These are phyloP conservation scores for Cyrtodaria siliqua DNA, from an alignment of 2,888 invertebrate species.

Conservation along the genomic window DNA sequence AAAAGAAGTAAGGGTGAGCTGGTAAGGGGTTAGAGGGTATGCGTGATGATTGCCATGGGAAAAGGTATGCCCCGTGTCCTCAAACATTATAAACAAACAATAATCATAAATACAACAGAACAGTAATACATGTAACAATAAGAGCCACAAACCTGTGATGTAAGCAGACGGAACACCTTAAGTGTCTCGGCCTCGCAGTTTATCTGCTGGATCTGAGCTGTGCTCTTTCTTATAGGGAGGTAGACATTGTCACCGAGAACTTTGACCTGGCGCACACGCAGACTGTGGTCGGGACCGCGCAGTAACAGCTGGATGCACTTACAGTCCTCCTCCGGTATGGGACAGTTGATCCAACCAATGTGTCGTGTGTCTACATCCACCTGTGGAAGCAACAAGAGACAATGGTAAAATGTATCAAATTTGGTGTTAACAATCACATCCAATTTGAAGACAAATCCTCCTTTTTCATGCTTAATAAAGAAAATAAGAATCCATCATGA, in stretches of 20 bases:
- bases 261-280: conserved; percentile 93
- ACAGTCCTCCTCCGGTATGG: conserved; percentile 88
- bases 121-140: too few species aligned
- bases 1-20: too few species aligned
- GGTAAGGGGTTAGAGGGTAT: too few species aligned
- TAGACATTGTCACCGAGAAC: conserved; percentile 86
- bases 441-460: too few species aligned
- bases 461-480: too few species aligned
- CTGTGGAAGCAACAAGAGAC: conserved; percentile 85
- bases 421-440: too few species aligned
- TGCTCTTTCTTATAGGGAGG: conserved; percentile 81
- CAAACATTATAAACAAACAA: too few species aligned
- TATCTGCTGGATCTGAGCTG: conserved; percentile 91
- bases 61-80: too few species aligned
- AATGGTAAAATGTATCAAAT: too few species aligned
- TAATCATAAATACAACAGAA: too few species aligned
- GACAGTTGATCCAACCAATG: conserved; percentile 96
- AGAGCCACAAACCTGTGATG: conserved; percentile 90
- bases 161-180: conserved; percentile 95
- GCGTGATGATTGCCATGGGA: too few species aligned
- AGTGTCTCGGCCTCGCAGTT: conserved; percentile 97
- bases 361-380: conserved; percentile 94
- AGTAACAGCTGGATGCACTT: conserved; percentile 91
- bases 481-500: too few species aligned
- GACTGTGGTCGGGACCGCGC: conserved; percentile 96